Base-by-base conservation (phyloP, 2,797 vertebrate species). In the Diceros bicornis region DNA sequence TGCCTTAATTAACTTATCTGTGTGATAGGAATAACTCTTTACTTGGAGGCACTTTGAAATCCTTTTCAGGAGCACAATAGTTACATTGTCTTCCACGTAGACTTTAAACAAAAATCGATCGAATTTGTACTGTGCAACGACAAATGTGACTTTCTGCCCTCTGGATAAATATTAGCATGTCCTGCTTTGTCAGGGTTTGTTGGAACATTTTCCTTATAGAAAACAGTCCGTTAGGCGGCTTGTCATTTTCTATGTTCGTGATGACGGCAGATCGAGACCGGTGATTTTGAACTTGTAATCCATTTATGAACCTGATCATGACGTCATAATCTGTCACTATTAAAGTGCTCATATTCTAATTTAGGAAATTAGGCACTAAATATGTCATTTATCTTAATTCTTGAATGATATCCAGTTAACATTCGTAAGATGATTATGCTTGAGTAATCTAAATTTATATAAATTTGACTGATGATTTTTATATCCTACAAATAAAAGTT, bases 81-180 rank as follows among this genome's bases (percentile, higher is more conserved):
- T 96, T 64, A 90, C 74, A 95, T 87, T 98, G 85, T 94, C 88
- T 95, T 95, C 91, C 88, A 34, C 93, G 52, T 32, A 84, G 85
- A 96, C 89, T 91, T 95, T 96, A 78, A 84, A 71, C 82, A 97
- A 85, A 94, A 97, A 91, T 95, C 92, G 94, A 81, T 97, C 7
- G 64, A 87, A 77, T 98, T 96, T 96, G 93, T 82, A 78, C 93
- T 86, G 72, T 91, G 88, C 94, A 62, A 62, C 84, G 93, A 90
- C 95, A 95, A 96, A 92, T 94, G 86, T 97, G 95, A 97, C 98
- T 97, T 97, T 97, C 97, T 96, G 86, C 91, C 91, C 97, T 96
- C 78, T 97, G 78, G 88, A 96, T 96, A 97, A 98, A 98, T 94
- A 98, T 97, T 97, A 97, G 96, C 95, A 97, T 89, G 94, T 61